These are phyloP conservation scores for Apis laboriosa DNA, from an alignment of 1,140 invertebrate genomes.

Conservation along the genomic window DNA sequence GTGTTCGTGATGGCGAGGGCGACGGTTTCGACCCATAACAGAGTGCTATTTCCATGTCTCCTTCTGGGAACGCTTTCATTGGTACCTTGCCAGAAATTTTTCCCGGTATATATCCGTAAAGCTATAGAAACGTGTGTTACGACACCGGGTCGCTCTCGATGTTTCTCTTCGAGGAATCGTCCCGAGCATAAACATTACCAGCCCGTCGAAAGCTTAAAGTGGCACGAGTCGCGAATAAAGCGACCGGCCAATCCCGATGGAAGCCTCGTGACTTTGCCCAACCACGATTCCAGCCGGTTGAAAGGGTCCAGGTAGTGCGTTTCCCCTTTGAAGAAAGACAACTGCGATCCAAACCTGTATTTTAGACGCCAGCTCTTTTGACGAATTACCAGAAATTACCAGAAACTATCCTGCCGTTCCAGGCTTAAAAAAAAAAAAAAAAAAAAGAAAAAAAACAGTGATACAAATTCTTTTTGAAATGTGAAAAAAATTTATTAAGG, in stretches of 20 bases:
- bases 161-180: slow-evolving; percentile 63
- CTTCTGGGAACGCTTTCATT: slow-evolving; percentile 62
- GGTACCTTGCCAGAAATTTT: slow-evolving; percentile 59
- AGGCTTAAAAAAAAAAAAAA: too few relatives aligned
- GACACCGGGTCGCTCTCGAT: slow-evolving; percentile 47
- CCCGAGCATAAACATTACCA: slow-evolving; percentile 50
- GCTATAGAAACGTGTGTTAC: slow-evolving; percentile 55
- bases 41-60: slow-evolving; percentile 56
- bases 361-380: slow-evolving; percentile 15
- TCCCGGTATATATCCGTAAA: slow-evolving; percentile 57
- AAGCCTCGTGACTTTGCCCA: neutral
- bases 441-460: neutral
- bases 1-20: neutral
- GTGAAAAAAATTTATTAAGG: too few relatives aligned
- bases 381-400: slow-evolving; percentile 27
- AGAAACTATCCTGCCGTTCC: neutral
- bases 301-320: slow-evolving; percentile 27
- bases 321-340: slow-evolving; percentile 14
- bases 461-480: neutral
- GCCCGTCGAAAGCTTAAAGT: slow-evolving; percentile 49
- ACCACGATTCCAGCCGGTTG: neutral
- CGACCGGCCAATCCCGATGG: slow-evolving; percentile 13
- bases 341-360: slow-evolving; percentile 29
- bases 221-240: slow-evolving; percentile 49
- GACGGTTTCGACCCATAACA: slow-evolving; percentile 35